A percentile compares a stretch with the other conserved stretches of the same genome.
Evolutionary conservation across 2,113 vertebrate genomes (phyloP).

Genomic region (Salvator merianae): DNA sequence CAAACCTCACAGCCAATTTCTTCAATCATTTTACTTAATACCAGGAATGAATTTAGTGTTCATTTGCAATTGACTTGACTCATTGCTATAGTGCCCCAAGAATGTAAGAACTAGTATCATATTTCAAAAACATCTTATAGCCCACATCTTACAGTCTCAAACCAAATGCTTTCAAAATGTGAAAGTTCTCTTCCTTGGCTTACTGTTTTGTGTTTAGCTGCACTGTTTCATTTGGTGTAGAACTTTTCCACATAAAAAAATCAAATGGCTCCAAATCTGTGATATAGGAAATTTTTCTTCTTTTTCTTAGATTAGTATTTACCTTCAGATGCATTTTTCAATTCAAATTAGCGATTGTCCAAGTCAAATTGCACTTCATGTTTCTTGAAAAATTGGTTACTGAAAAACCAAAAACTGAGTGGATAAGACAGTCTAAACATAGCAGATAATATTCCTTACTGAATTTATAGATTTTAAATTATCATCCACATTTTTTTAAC

Average conservation of each 20-base stretch:
- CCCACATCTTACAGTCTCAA: not conserved
- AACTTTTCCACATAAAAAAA: slow-evolving; percentile 26
- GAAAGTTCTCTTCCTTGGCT: not conserved
- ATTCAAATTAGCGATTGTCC: not conserved
- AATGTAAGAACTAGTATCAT: slow-evolving; percentile 19
- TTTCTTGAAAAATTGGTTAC: slow-evolving; percentile 23
- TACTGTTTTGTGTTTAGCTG: not conserved
- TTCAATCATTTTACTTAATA: slow-evolving; percentile 23
- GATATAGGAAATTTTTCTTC: not conserved
- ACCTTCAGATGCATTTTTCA: slow-evolving; percentile 2
- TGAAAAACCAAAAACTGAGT: slow-evolving; percentile 42
- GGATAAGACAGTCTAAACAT: slow-evolving; percentile 17
- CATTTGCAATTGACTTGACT: slow-evolving; percentile 11
- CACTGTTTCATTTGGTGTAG: not conserved
- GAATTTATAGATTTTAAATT: slow-evolving; percentile 15
- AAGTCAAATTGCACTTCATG: slow-evolving; percentile 4
- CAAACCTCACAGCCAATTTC: slow-evolving; percentile 26
- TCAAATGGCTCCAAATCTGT: not conserved
- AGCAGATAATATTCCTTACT: slow-evolving; percentile 4
- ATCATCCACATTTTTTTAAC: not conserved
- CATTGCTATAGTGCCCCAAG: not conserved
- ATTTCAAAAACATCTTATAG: slow-evolving; percentile 4
- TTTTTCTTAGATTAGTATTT: not conserved
- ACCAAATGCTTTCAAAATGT: slow-evolving; percentile 19
- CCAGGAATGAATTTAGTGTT: slow-evolving; percentile 21